phyloP scores from a whole-genome alignment of 2,113 vertebrate species.

The Phyllostomus hastatus region DNA sequence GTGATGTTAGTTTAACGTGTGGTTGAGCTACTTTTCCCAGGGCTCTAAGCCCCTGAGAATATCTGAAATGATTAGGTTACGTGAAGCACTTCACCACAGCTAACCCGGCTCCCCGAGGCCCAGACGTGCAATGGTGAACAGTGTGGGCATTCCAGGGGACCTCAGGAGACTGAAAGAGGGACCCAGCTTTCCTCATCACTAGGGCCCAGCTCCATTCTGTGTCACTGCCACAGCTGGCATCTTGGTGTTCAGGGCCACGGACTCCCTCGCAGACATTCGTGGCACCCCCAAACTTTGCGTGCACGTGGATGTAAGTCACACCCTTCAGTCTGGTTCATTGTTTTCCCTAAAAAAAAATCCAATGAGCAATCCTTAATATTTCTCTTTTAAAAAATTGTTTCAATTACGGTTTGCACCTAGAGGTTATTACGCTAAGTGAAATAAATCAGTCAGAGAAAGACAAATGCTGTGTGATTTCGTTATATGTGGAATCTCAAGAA shows the following conservation, averaged over 20 bases:
- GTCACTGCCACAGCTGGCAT: slow-evolving; percentile 80
- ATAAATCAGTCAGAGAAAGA: background rate
- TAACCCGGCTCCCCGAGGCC: background rate
- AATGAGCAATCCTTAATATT: background rate
- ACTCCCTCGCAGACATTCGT: slow-evolving; percentile 79
- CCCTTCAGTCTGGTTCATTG: background rate
- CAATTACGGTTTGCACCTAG: background rate
- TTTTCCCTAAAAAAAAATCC: background rate
- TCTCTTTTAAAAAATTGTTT: background rate
- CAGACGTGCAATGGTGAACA: background rate
- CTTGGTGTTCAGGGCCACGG: slow-evolving; percentile 80
- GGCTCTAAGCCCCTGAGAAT: background rate
- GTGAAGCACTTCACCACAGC: background rate
- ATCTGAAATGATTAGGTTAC: background rate
- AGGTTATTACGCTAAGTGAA: background rate
- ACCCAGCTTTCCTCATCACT: background rate
- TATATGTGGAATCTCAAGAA: background rate
- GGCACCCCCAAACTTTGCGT: slow-evolving; percentile 77
- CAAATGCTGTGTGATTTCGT: background rate
- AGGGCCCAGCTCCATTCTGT: slow-evolving; percentile 80
- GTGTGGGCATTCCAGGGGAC: background rate
- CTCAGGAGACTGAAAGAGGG: accelerated
- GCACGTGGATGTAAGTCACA: slow-evolving; percentile 70
- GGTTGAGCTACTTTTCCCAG: background rate
- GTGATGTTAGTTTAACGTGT: background rate